Percentiles rank a stretch among this genome's conserved stretches.
Evolutionary conservation across 2,888 invertebrate genomes (phyloP).

Genomic region (Ethmia dodecea): DNA sequence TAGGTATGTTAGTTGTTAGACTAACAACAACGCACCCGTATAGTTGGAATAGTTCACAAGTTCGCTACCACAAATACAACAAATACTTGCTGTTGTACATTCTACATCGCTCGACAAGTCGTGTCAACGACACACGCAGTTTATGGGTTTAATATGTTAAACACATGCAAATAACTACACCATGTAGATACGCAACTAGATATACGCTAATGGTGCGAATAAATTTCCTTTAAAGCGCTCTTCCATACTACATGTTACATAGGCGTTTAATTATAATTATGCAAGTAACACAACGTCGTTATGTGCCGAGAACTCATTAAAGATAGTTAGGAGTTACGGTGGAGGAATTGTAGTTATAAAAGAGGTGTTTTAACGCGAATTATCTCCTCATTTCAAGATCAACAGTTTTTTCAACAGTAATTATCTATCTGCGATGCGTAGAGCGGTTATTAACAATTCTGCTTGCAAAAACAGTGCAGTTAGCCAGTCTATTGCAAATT

Average conservation of each 20-base stretch:
- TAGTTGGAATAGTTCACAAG: slow-evolving; percentile 17
- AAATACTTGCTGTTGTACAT: slow-evolving; percentile 23
- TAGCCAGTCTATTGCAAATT: too few relatives aligned
- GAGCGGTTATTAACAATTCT: too few relatives aligned
- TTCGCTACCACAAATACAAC: slow-evolving; percentile 20
- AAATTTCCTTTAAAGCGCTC: slow-evolving; percentile 25
- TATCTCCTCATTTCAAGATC: too few relatives aligned
- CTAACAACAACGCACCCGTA: neutral
- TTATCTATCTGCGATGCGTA: too few relatives aligned
- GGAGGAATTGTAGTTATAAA: too few relatives aligned
- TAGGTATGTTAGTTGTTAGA: too few relatives aligned
- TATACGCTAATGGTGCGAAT: slow-evolving; percentile 33
- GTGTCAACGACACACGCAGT: slow-evolving; percentile 46
- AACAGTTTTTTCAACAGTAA: too few relatives aligned
- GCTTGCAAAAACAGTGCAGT: too few relatives aligned
- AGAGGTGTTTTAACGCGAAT: too few relatives aligned
- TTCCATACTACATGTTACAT: neutral
- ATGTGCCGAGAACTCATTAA: too few relatives aligned
- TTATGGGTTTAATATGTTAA: slow-evolving; percentile 63
- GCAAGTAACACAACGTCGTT: too few relatives aligned
- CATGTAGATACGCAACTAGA: slow-evolving; percentile 32
- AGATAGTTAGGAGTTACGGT: too few relatives aligned
- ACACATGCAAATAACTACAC: slow-evolving; percentile 57
- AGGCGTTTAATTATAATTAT: neutral
- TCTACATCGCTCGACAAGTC: slow-evolving; percentile 29